Evolutionary conservation across 2,113 vertebrate species (phyloP), one percentile per base, ranked within the genome.

Genomic region (Ailuropoda melanoleuca): DNA sequence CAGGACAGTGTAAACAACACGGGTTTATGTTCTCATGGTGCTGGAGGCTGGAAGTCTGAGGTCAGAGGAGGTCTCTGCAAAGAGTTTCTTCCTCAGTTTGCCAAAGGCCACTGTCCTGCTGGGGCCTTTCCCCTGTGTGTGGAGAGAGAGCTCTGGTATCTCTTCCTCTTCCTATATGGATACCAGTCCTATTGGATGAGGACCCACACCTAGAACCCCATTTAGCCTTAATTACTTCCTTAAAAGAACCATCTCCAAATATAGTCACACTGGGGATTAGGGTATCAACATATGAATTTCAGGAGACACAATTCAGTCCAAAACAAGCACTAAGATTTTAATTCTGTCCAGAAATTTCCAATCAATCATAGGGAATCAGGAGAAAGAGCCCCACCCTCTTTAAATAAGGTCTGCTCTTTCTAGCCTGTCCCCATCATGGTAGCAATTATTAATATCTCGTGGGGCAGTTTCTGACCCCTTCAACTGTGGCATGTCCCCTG

Each of bases 351-450:
- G 70, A 62, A 64, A n/a, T 72, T 64, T 48, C 13, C 15, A 29
- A 4, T 48, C 39, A 70, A 62, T 34, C 43, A n/a, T 19, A 74
- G 91, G 37, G 15, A 62, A 12, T 37, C 0, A 4, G 24, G 15
- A 50, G 13, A 37, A 58, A 26, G 18, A 11, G 2, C 14, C 9
- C 29, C 2, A 4, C 10, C 43, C 1, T 21, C 55, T 43, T 43
- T 10, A 70, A 58, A 26, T 0, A 23, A 12, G 0, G 1, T 23
- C 74, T 48, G n/a, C 43, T 18, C 50, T 62, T 17, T n/a, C 48
- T 13, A 12, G 17, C 8, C 6, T 5, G 8, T 9, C 11, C 0
- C 3, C 6, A 0, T 3, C 3, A 0, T 7, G 3, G 77, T 19
- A 39, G 23, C 19, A 31, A 24, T 11, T 12, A 23, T 6, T 15